Evolutionary conservation across 2,797 vertebrate genomes (phyloP).

Genomic region (Ceryle rudis): DNA sequence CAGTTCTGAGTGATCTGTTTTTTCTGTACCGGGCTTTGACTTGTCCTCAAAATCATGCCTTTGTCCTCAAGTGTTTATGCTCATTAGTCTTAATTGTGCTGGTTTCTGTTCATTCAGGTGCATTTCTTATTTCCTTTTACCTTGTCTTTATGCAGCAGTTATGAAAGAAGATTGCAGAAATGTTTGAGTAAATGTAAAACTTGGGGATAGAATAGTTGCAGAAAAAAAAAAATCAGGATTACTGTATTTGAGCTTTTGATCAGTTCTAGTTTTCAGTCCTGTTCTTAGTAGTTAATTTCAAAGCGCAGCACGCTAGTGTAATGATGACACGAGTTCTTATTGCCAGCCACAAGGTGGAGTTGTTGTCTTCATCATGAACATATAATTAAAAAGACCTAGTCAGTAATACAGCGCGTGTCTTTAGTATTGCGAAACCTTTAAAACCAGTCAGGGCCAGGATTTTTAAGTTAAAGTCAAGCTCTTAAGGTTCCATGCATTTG

Average conservation of each 20-base stretch:
- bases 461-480: neutral
- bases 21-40: neutral
- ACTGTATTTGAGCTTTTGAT: neutral
- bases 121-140: neutral
- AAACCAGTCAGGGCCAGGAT: neutral
- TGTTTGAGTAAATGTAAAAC: neutral
- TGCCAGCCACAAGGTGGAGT: slow-evolving; percentile 78
- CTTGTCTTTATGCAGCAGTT: neutral
- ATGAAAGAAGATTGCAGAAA: neutral
- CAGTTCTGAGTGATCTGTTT: neutral
- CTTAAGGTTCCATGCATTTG: rapidly evolving
- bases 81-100: neutral
- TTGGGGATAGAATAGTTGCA: neutral
- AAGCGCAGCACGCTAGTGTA: neutral
- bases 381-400: rapidly evolving
- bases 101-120: neutral
- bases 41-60: neutral
- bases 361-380: neutral
- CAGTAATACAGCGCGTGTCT: neutral
- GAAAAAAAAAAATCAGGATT: neutral
- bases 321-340: neutral
- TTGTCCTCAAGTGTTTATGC: neutral
- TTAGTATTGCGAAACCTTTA: neutral
- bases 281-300: neutral
- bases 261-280: neutral